Evolutionary conservation across 1,140 invertebrate genomes (phyloP), one percentile per base, ranked within the genome.

Genomic region (Diabrotica virgifera): DNA sequence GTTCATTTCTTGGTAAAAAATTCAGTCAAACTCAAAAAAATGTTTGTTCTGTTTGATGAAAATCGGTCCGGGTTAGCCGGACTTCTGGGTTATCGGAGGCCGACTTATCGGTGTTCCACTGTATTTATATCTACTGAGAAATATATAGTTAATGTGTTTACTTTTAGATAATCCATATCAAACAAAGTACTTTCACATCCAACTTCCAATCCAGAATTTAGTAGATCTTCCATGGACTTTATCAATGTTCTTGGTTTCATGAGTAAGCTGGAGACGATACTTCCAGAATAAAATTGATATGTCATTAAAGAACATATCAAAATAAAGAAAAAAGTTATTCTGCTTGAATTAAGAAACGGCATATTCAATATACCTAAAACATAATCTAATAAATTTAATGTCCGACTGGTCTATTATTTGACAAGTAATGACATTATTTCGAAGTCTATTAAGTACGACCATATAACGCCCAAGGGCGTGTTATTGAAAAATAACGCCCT

Each of bases 211-310:
- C 61, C 59, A 55, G 67, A 69, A 53, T 68, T 67, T 54, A 67
- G 10, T 51, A 73, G 56, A 38, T 67, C 69, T 60, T 72, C 56
- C 9, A 90, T 37, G 0, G 82, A 87, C 46, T 80, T 85, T 5
- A 91, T 89, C 6, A 83, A 85, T 60, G 82, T 84, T 0, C 85
- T 84, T 36, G 86, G 83, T 58, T 87, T 84, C 64, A 86, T 83
- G 14, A 91, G 76, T n/a, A 91, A 75, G 1, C 85, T 86, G 6
- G 89, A 88, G 1, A 91, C 88, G 63, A 92, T 86, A 65, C 83
- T 87, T 0, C 88, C 89, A 14, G 88, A 89, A 74, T 90, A 91
- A 70, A 89, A 90, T 73, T 90, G 88, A 76, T 85, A 89, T 9
- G 89, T 73, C 13, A 85, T 79, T 58, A 88, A 74, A 0, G 86